Percentiles rank a stretch among this genome's conserved stretches.
phyloP scores from a whole-genome alignment of 2,113 vertebrate species.

The Eurypyga helias region DNA sequence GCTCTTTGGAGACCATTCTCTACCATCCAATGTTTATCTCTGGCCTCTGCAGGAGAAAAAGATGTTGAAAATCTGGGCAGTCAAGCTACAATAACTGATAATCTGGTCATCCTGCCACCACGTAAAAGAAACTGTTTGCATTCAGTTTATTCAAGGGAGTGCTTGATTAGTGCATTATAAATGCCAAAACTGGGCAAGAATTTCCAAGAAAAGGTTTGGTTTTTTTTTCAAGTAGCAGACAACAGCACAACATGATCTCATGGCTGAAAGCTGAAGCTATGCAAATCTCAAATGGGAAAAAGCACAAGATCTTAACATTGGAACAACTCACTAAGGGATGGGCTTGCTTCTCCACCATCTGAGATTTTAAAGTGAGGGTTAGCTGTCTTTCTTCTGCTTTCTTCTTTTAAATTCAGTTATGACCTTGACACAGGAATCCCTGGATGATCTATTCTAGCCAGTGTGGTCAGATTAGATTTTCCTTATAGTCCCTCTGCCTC shows the following conservation, averaged over 20 bases:
- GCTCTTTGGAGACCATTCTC: neutral
- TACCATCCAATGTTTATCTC: neutral
- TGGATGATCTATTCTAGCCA: neutral
- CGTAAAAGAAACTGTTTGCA: neutral
- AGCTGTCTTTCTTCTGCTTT: neutral
- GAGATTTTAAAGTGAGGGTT: neutral
- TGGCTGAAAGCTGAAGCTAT: neutral
- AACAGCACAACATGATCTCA: neutral
- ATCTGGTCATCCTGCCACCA: neutral
- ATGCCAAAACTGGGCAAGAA: neutral
- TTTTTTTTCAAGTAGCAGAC: neutral
- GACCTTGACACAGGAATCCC: neutral
- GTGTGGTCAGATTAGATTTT: neutral
- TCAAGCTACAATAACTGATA: neutral
- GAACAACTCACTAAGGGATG: neutral
- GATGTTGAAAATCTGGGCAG: neutral
- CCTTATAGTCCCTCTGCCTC: neutral
- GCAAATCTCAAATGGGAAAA: neutral
- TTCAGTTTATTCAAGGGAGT: neutral
- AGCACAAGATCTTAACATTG: neutral
- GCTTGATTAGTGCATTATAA: neutral
- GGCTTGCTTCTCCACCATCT: neutral
- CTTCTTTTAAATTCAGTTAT: neutral
- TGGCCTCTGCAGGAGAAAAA: neutral
- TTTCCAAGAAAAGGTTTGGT: neutral